Evolutionary conservation across 2,888 invertebrate genomes (phyloP).

Genomic region (Acleris cristana): DNA sequence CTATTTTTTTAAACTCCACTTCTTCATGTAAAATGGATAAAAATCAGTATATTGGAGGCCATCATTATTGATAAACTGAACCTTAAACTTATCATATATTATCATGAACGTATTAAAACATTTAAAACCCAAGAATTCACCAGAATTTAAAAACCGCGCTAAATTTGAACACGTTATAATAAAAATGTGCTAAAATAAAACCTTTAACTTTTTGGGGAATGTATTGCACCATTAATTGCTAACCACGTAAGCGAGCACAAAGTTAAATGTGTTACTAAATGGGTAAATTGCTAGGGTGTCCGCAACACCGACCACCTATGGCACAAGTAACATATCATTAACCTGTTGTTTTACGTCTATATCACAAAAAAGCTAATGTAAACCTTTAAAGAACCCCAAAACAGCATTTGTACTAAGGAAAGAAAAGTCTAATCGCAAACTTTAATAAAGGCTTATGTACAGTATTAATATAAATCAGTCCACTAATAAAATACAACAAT

Average conservation of each 20-base stretch:
- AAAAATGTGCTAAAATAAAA: conserved; percentile 3
- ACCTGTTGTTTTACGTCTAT: conserved; percentile 43
- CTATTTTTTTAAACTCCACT: too few species aligned
- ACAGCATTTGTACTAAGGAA: conserved; percentile 60
- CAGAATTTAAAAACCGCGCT: too few species aligned
- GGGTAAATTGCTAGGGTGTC: conserved; percentile 1
- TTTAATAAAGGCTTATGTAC: conserved; percentile 58
- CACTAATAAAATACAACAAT: conserved; percentile 63
- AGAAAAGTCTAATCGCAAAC: conserved; percentile 54
- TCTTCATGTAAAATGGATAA: too few species aligned
- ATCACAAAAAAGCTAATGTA: conserved; percentile 49
- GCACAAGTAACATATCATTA: conserved; percentile 48
- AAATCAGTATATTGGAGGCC: too few species aligned
- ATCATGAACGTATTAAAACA: too few species aligned
- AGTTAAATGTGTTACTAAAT: background rate
- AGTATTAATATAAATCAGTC: conserved; percentile 71
- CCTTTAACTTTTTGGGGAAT: conserved; percentile 64
- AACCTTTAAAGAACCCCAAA: conserved; percentile 59
- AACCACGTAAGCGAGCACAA: background rate
- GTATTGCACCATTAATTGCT: conserved; percentile 55
- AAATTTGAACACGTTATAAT: too few species aligned
- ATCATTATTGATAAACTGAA: too few species aligned
- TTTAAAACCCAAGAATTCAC: too few species aligned
- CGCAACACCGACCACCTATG: conserved; percentile 45
- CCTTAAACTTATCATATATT: too few species aligned